Evolutionary conservation across 2,113 vertebrate genomes (phyloP), one percentile per base, ranked within the genome.

Genomic region (Periophthalmus modestus): DNA sequence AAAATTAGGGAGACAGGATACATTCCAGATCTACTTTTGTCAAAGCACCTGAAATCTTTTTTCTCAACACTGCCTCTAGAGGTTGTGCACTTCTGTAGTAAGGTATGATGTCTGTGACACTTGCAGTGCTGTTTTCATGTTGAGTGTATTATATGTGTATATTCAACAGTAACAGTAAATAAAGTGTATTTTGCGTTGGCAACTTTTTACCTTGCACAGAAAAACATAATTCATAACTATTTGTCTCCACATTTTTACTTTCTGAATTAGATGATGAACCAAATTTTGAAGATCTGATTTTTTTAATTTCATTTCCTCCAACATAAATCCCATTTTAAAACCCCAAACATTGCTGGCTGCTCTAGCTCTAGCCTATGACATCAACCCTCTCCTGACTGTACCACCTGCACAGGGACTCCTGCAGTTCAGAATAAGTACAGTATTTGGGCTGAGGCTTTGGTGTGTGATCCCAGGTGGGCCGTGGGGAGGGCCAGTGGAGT

Each of bases 401-500:
- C 59, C 59, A 62, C 28, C 28, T 62, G 59, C 33, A 12, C 28
- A 5, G 58, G 58, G 58, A 33, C 58, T 33, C 58, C 23, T 61
- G 58, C 23, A 28, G 58, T 34, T 43, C 39, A 43, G 28, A 28
- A 5, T 28, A 14, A 24, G 11, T 14, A 4, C 11, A 59, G 24
- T 59, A 33, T 61, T 33, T 33, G 24, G 58, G 21, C 21, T 14
- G 23, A 74, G 82, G 62, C 34, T 65, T 65, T 63, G 16, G 80
- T 79, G 79, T 91, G 69, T 88, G 82, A 88, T 88, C 75, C 83
- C 75, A 83, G 86, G 84, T 89, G 89, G 85, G 86, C 84, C 82
- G 70, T 21, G 62, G 55, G 82, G 80, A 74, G 79, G 77, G 23
- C 36, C 54, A 79, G 81, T 52, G 85, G 72, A 82, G 79, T 15